Percentiles rank a stretch among this genome's conserved stretches.
Conservation (phyloP, 2,888 invertebrate genomes). For the Crioceris asparagi region DNA sequence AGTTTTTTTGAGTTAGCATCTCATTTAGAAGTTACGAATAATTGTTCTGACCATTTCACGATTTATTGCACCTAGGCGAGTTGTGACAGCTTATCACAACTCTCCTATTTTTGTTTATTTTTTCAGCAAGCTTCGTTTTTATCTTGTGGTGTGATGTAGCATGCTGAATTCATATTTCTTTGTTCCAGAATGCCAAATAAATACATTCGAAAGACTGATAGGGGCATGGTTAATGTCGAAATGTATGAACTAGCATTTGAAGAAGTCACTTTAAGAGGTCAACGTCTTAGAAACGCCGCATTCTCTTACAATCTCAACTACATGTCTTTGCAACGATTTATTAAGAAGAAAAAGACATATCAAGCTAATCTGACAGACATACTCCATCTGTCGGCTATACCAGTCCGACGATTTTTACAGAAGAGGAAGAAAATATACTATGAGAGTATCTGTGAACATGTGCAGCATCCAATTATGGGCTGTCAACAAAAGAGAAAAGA, state of each 20-base stretch:
- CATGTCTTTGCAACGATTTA: conserved; percentile 3
- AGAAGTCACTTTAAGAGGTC: conserved; percentile 2
- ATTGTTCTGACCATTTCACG: no score
- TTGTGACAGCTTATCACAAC: no score
- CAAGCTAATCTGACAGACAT: neutral
- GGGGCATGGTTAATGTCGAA: neutral
- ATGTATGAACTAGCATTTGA: neutral
- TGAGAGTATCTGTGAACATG: no score
- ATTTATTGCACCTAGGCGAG: no score
- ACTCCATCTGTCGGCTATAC: neutral
- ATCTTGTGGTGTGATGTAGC: no score
- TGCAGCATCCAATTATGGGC: neutral
- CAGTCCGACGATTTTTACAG: neutral
- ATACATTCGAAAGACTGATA: neutral
- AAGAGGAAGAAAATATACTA: neutral
- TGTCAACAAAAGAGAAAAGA: neutral
- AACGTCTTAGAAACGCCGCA: conserved; percentile 2
- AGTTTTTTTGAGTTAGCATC: no score
- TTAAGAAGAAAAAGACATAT: conserved; percentile 1
- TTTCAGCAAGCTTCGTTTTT: no score
- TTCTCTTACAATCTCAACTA: conserved; percentile 4
- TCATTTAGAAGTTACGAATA: no score
- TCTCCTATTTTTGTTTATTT: no score
- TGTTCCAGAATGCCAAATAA: neutral
- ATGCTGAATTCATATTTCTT: no score